Percentiles rank a stretch among this genome's conserved stretches.
These are phyloP conservation scores for Corythaixoides concolor DNA, from an alignment of 2,113 vertebrate species.

Conservation along the genomic window DNA sequence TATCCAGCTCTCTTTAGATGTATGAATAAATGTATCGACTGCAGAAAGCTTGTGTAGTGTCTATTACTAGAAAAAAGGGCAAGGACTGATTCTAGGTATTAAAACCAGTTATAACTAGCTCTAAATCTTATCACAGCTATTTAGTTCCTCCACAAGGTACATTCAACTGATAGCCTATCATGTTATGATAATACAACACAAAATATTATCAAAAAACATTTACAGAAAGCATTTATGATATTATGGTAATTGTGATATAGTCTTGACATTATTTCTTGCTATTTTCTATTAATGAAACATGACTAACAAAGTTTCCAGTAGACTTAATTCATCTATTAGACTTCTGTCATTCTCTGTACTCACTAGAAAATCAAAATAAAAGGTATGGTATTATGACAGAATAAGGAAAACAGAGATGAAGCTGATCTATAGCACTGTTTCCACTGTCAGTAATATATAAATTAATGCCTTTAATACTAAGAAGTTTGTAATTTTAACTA, in stretches of 20 bases:
- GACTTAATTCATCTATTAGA: not conserved
- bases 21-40: not conserved
- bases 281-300: not conserved
- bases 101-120: not conserved
- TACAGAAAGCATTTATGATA: not conserved
- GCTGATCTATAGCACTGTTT: not conserved
- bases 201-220: not conserved
- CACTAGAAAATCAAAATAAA: not conserved
- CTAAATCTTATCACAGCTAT: not conserved
- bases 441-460: not conserved
- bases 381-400: not conserved
- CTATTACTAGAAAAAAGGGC: not conserved
- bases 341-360: not conserved
- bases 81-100: not conserved
- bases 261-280: not conserved
- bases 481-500: not conserved
- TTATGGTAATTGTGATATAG: not conserved
- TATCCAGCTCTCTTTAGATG: not conserved
- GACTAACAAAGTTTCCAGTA: not conserved
- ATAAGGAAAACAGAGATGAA: not conserved
- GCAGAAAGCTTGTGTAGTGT: not conserved
- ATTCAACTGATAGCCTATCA: not conserved
- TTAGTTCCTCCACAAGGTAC: not conserved
- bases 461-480: not conserved
- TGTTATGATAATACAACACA: not conserved